phyloP scores from a whole-genome alignment of 2,797 vertebrate species.

The Microctenopoma steveboyesi region DNA sequence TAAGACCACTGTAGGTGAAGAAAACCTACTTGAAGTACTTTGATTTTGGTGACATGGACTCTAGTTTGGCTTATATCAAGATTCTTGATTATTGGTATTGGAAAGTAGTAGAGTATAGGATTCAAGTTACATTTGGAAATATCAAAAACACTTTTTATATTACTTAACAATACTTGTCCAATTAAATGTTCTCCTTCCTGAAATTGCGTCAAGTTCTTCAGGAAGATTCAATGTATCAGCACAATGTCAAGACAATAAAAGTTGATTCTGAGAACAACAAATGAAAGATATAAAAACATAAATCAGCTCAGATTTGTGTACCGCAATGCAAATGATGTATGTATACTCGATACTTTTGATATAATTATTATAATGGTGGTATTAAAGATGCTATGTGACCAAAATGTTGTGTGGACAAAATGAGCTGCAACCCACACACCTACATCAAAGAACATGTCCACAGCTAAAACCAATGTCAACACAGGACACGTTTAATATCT shows the following conservation, averaged over 20 bases:
- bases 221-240: slow-evolving; percentile 81
- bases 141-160: slow-evolving; percentile 81
- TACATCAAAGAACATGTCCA: slow-evolving; percentile 1
- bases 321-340: slow-evolving; percentile 85
- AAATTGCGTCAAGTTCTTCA: slow-evolving; percentile 79
- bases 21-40: slow-evolving; percentile 72
- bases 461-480: neutral
- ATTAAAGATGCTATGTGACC: slow-evolving; percentile 86
- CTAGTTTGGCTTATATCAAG: slow-evolving; percentile 81
- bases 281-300: slow-evolving; percentile 81
- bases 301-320: slow-evolving; percentile 83
- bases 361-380: slow-evolving; percentile 86
- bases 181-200: slow-evolving; percentile 84
- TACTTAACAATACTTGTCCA: slow-evolving; percentile 82
- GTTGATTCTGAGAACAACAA: slow-evolving; percentile 77
- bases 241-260: slow-evolving; percentile 82
- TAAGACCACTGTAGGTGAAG: slow-evolving; percentile 68
- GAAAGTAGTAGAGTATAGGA: slow-evolving; percentile 84
- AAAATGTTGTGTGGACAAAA: slow-evolving; percentile 67
- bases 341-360: slow-evolving; percentile 86
- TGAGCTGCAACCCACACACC: slow-evolving; percentile 42
- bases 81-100: slow-evolving; percentile 84
- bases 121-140: slow-evolving; percentile 85
- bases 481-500: neutral
- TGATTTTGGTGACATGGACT: slow-evolving; percentile 81